phyloP scores from a whole-genome alignment of 2,797 vertebrate species.

The Macropodus opercularis region DNA sequence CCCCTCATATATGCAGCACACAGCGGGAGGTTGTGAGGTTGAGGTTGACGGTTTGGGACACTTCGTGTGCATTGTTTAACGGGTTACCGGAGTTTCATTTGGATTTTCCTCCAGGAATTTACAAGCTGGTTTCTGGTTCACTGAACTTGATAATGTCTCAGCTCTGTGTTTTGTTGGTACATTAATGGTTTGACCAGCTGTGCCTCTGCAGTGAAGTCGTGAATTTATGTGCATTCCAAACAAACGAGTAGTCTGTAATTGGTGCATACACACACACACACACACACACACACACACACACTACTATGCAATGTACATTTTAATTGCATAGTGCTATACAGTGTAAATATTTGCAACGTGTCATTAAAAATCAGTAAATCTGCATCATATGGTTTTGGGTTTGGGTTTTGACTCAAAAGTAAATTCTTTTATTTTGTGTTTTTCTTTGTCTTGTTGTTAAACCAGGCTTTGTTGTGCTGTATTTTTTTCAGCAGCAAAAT shows the following conservation, averaged over 20 bases:
- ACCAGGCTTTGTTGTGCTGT: not conserved
- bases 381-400: not conserved
- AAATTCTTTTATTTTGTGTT: conserved; percentile 5
- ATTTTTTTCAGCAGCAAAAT: conserved; percentile 1
- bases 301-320: not conserved
- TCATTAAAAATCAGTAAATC: not conserved
- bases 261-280: conserved; percentile 9
- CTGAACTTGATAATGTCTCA: conserved; percentile 64
- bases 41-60: too few species aligned
- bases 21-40: too few species aligned
- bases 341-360: not conserved
- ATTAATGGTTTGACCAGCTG: conserved; percentile 80
- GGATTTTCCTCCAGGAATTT: conserved; percentile 66
- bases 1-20: too few species aligned
- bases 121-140: conserved; percentile 69
- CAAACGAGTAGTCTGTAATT: conserved; percentile 67
- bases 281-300: conserved; percentile 3
- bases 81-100: conserved; percentile 61
- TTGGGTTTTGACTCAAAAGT: conserved; percentile 37
- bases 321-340: not conserved
- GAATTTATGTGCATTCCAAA: conserved; percentile 82
- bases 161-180: conserved; percentile 64
- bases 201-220: conserved; percentile 64
- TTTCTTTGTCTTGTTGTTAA: too few species aligned
- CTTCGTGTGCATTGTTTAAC: conserved; percentile 29